phyloP scores from a whole-genome alignment of 2,888 invertebrate genomes.

The Euzophera pinguis region DNA sequence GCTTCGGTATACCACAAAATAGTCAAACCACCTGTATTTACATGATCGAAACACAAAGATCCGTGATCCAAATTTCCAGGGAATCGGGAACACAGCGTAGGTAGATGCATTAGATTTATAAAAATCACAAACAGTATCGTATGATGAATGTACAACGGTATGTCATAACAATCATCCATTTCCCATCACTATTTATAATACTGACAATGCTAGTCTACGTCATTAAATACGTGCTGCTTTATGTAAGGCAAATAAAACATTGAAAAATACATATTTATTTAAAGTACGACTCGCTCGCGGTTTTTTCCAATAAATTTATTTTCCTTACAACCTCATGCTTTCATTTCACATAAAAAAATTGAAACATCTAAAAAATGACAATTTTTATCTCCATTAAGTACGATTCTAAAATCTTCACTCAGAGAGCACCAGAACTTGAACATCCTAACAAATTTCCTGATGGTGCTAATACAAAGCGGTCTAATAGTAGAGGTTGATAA shows the following conservation, averaged over 20 bases:
- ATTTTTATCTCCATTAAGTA: too few relatives aligned
- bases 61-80: neutral
- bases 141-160: neutral
- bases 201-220: neutral
- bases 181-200: neutral
- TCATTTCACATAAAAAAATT: too few relatives aligned
- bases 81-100: neutral
- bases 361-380: too few relatives aligned
- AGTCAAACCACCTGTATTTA: neutral
- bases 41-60: neutral
- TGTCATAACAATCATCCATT: constrained; percentile 8
- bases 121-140: constrained; percentile 1
- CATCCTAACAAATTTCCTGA: too few relatives aligned
- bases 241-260: neutral
- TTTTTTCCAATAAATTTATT: too few relatives aligned
- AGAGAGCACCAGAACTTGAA: too few relatives aligned
- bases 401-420: too few relatives aligned
- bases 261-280: too few relatives aligned
- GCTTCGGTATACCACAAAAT: neutral
- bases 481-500: neutral
- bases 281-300: too few relatives aligned
- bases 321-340: too few relatives aligned
- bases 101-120: neutral
- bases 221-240: neutral
- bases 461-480: too few relatives aligned